A percentile compares a stretch with the other conserved stretches of the same genome.
These are phyloP conservation scores for Apodemia mormo DNA, from an alignment of 2,888 invertebrate species.

Conservation along the genomic window DNA sequence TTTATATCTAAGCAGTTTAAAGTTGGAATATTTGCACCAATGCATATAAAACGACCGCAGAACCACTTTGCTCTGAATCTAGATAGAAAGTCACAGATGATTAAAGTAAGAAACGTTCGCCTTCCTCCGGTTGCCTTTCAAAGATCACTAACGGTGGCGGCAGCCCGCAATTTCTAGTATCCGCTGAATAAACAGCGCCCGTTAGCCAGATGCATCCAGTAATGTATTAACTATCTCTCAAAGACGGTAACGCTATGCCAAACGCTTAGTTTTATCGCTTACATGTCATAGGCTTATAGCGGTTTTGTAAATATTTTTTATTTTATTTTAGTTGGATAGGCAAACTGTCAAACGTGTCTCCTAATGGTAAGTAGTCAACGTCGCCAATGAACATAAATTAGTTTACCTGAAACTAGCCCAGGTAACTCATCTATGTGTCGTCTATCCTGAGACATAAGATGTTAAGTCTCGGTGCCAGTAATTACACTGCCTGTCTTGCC, in stretches of 20 bases:
- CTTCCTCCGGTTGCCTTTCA: neutral
- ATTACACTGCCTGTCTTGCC: too few relatives aligned
- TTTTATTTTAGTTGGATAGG: too few relatives aligned
- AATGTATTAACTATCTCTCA: constrained; percentile 24
- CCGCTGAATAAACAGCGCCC: neutral
- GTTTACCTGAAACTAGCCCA: too few relatives aligned
- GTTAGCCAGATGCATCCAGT: constrained; percentile 8
- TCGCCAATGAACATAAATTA: too few relatives aligned
- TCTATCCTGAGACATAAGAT: too few relatives aligned
- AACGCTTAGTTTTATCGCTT: neutral
- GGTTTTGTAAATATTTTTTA: neutral
- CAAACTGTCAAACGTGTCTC: neutral
- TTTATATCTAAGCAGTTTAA: too few relatives aligned
- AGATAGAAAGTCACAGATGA: neutral
- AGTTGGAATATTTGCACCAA: neutral
- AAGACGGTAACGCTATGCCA: constrained; percentile 15
- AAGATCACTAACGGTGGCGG: neutral
- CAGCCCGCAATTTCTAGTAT: constrained; percentile 3
- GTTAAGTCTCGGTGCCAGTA: too few relatives aligned
- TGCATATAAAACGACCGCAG: neutral
- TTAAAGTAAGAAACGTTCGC: neutral
- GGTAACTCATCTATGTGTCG: too few relatives aligned
- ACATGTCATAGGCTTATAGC: neutral
- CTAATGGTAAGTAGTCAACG: too few relatives aligned
- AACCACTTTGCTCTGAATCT: neutral